Base-by-base conservation (phyloP, 64 coral and sea anemone species). In the Pachyseris speciosa region DNA sequence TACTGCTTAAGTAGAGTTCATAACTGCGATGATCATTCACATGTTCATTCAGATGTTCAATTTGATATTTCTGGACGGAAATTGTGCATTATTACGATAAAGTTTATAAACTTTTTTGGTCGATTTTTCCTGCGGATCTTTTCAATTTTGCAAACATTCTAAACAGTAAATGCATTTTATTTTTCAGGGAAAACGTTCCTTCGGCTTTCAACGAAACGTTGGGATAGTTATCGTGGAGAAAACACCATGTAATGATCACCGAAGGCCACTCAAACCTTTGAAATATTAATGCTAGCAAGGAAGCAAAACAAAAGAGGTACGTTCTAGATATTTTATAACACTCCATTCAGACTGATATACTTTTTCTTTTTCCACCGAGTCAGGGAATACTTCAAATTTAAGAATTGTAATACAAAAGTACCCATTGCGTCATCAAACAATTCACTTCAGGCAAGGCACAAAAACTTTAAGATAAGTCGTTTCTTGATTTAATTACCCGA, bases 251-350 rank as follows among this genome's bases (percentile, higher is more conserved):
- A 25, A 6, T 61, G 58, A 61, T 25, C 58, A 61, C 58, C n/a
- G 58, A 61, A 25, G 22, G n/a, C 58, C 65, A 68, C 2, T 15
- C 28, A 68, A 25, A 25, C 32, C 33, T 40, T 81, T 81, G 34
- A 81, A 81, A 81, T 81, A 81, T 81, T 81, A 61, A 81, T 81
- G 53, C 22, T 81, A 19, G 22, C 36, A 12, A 12, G 39, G 77
- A 60, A 22, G 22, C 20, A 39, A 25, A 81, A 6, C 33, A 40
- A 22, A 0, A 10, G 63, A 61, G 77, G 51, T 61, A 81, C 7
- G 77, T 13, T 61, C 22, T 58, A 8, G 34, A 4, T 4, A 7
- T 39, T 39, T 59, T 39, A 10, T 59, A n/a, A 19, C 15, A 39
- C 9, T 20, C n/a, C 0, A 10, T 9, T 53, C 5, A 25, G 7